Evolutionary conservation across 2,797 vertebrate species (phyloP).

Genomic region (Myotis daubentonii): DNA sequence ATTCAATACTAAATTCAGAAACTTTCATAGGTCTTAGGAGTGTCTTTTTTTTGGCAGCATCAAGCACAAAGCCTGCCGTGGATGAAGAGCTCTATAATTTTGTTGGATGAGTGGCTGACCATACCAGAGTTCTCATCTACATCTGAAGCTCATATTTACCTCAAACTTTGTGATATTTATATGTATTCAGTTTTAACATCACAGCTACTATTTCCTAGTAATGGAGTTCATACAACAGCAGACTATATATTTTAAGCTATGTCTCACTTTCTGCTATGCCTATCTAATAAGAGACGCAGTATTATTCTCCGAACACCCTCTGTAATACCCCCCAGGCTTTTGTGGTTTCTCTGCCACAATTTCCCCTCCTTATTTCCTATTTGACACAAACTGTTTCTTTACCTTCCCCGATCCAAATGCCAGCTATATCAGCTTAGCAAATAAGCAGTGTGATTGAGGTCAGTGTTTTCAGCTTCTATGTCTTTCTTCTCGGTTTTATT

Average conservation of each 20-base stretch:
- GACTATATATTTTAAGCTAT: background rate
- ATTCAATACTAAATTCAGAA: slow-evolving; percentile 2
- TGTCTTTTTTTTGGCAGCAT: background rate
- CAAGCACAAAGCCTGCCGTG: background rate
- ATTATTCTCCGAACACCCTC: background rate
- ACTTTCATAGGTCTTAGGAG: background rate
- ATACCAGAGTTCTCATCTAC: background rate
- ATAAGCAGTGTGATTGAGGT: background rate
- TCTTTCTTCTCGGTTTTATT: slow-evolving; percentile 22
- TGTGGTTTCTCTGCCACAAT: background rate
- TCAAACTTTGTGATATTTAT: background rate
- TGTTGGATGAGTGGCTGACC: background rate
- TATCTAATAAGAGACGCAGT: background rate
- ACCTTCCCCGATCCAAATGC: slow-evolving; percentile 26
- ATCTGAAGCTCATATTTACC: slow-evolving; percentile 33
- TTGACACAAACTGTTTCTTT: background rate
- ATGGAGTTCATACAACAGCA: background rate
- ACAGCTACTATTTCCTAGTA: slow-evolving; percentile 47
- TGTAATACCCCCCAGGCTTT: background rate
- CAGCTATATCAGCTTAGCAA: slow-evolving; percentile 31
- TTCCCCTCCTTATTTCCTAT: background rate
- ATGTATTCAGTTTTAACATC: slow-evolving; percentile 27
- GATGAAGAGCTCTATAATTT: background rate
- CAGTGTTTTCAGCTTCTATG: slow-evolving; percentile 12
- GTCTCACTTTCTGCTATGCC: background rate